Evolutionary conservation across 2,888 invertebrate species (phyloP).

Genomic region (Agrotis puta): DNA sequence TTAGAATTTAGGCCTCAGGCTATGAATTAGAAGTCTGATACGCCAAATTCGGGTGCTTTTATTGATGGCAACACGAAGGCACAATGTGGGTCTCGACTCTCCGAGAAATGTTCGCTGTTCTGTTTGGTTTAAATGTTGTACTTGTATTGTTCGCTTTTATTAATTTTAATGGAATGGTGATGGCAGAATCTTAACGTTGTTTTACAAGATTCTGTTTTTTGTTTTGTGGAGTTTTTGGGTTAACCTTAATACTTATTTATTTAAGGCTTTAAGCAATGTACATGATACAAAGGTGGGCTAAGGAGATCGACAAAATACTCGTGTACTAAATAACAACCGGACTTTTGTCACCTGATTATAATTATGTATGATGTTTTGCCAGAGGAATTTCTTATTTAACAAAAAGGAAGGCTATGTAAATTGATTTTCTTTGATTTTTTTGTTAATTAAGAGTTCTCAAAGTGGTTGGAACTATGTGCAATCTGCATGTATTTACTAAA

Average conservation of each 20-base stretch:
- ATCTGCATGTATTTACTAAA: too few relatives aligned
- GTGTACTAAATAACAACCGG: background rate
- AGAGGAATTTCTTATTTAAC: background rate
- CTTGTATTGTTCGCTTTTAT: conserved; percentile 31
- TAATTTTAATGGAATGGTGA: conserved; percentile 9
- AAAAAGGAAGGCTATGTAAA: background rate
- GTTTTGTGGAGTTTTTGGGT: conserved; percentile 9
- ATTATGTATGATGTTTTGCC: background rate
- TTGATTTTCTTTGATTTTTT: background rate
- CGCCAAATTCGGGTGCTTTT: conserved; percentile 32
- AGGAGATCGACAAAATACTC: too few relatives aligned
- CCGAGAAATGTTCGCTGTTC: conserved; percentile 10
- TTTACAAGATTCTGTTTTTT: background rate
- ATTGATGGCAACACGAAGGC: conserved; percentile 16
- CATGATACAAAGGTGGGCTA: too few relatives aligned
- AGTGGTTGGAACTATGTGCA: too few relatives aligned
- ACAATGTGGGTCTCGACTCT: conserved; percentile 1
- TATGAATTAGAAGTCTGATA: conserved; percentile 38
- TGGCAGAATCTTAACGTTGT: conserved; percentile 4
- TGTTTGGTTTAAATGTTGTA: conserved; percentile 2
- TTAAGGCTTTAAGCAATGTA: too few relatives aligned
- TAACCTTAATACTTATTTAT: background rate
- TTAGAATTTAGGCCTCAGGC: conserved; percentile 53
- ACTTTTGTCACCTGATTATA: background rate
- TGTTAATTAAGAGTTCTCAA: too few relatives aligned